These are phyloP conservation scores for Coreoperca whiteheadi DNA, from an alignment of 2,113 vertebrate species.

Conservation along the genomic window DNA sequence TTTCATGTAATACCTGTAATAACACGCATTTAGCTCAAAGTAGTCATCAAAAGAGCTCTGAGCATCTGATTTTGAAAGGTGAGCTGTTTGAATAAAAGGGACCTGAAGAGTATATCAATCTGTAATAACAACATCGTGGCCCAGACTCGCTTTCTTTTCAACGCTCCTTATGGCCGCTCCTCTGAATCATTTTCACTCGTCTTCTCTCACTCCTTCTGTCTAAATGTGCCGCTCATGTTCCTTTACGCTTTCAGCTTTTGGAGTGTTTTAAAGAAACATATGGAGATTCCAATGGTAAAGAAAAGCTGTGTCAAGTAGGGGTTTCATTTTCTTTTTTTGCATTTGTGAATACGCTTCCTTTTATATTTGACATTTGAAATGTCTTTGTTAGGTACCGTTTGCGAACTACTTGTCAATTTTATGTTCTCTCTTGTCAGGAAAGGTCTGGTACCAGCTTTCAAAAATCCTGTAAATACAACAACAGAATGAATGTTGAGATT, in stretches of 20 bases:
- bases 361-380: conserved; percentile 5
- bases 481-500: not conserved
- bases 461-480: not conserved
- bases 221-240: conserved; percentile 45
- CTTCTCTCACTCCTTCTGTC: conserved; percentile 15
- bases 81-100: conserved; percentile 78
- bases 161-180: conserved; percentile 3
- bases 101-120: conserved; percentile 64
- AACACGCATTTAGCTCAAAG: conserved; percentile 94
- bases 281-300: not conserved
- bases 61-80: conserved; percentile 89
- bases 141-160: conserved; percentile 49
- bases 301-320: conserved; percentile 2
- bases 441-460: not conserved
- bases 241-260: not conserved
- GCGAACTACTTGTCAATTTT: not conserved
- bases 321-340: not conserved
- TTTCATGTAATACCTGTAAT: conserved; percentile 99
- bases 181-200: conserved; percentile 27
- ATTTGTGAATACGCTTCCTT: not conserved
- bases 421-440: not conserved
- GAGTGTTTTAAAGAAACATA: conserved; percentile 29
- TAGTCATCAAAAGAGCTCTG: conserved; percentile 89
- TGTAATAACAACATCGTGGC: conserved; percentile 58
- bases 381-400: not conserved